Conservation (phyloP, 2,888 invertebrate genomes). For the Spisula solida region DNA sequence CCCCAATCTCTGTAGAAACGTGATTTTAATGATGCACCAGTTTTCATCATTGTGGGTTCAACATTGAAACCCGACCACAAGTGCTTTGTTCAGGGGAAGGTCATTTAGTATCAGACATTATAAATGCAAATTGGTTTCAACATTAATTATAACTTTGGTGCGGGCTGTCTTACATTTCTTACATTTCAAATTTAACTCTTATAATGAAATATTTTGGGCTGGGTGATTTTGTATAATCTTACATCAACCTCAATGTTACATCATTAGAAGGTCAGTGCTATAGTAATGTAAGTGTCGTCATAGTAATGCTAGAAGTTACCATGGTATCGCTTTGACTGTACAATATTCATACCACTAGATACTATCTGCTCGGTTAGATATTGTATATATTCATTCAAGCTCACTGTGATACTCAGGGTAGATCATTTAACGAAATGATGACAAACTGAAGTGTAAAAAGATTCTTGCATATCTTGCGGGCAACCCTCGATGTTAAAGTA, state of each 20-base stretch:
- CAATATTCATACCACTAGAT: neutral
- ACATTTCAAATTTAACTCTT: slow-evolving; percentile 15
- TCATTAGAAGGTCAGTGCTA: neutral
- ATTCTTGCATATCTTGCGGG: neutral
- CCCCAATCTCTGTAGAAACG: too few species aligned
- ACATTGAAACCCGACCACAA: neutral
- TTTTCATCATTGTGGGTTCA: neutral
- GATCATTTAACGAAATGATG: neutral
- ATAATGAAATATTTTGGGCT: slow-evolving; percentile 6
- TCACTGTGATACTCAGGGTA: neutral
- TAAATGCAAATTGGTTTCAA: slow-evolving; percentile 26
- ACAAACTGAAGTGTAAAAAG: neutral
- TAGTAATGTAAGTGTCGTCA: neutral
- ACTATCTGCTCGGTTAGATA: slow-evolving; percentile 5
- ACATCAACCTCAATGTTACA: neutral
- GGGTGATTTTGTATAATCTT: slow-evolving; percentile 25
- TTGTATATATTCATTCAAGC: neutral
- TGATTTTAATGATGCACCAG: neutral
- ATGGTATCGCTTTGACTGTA: neutral
- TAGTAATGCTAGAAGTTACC: neutral
- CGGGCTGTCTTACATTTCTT: neutral
- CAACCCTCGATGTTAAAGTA: neutral
- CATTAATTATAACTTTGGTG: neutral
- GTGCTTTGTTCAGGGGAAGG: neutral
- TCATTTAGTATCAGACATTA: neutral